Evolutionary conservation across 2,113 vertebrate genomes (phyloP).

Genomic region (Calidris pygmaea): DNA sequence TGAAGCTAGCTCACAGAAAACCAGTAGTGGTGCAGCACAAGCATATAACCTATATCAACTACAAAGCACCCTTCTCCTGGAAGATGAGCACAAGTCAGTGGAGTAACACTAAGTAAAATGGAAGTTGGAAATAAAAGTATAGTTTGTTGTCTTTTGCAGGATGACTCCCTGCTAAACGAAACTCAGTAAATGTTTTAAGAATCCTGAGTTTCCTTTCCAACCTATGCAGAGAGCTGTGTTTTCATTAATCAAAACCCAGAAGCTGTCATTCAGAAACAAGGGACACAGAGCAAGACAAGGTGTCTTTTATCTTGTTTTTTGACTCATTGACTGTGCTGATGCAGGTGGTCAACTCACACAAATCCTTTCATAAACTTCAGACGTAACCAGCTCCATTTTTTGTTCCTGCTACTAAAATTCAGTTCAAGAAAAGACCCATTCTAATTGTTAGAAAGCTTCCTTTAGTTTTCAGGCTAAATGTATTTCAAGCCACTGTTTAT

Average conservation of each 20-base stretch:
- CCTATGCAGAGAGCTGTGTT: not conserved
- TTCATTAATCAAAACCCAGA: constrained; percentile 24
- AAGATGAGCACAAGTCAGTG: not conserved
- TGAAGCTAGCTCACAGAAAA: not conserved
- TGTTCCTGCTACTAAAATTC: not conserved
- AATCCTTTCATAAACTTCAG: constrained; percentile 17
- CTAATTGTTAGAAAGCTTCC: constrained; percentile 34
- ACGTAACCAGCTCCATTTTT: not conserved
- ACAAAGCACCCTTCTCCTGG: not conserved
- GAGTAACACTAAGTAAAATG: not conserved
- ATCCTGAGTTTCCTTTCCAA: not conserved
- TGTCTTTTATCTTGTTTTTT: constrained; percentile 8
- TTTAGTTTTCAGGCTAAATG: constrained; percentile 36
- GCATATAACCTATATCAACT: not conserved
- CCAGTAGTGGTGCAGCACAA: not conserved
- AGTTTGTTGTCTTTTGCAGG: not conserved
- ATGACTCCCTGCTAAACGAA: not conserved
- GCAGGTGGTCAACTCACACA: constrained; percentile 20
- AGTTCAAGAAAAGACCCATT: constrained; percentile 32
- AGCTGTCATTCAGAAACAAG: not conserved
- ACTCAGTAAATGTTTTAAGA: not conserved
- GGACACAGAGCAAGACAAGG: not conserved
- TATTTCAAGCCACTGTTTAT: constrained; percentile 5
- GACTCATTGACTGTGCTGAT: not conserved
- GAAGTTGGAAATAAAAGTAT: not conserved